Evolutionary conservation across 2,888 invertebrate species (phyloP).

Genomic region (Ophion obscuratus): DNA sequence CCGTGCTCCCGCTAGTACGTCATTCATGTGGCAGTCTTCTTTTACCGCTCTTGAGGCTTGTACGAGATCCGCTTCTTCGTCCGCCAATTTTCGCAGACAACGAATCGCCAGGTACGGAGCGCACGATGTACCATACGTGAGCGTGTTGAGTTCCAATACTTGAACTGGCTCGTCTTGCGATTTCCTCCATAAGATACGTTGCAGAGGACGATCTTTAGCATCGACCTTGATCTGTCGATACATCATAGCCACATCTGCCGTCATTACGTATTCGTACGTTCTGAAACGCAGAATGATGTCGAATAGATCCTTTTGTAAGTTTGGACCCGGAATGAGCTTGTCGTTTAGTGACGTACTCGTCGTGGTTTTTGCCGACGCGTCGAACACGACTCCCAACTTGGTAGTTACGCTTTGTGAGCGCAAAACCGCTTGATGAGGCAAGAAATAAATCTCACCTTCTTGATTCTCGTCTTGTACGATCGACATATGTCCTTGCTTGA

Average conservation of each 20-base stretch:
- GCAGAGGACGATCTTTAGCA: neutral
- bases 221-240: conserved; percentile 6
- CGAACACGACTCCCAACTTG: neutral
- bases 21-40: conserved; percentile 60
- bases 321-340: neutral
- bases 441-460: neutral
- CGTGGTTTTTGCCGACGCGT: neutral
- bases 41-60: conserved; percentile 30
- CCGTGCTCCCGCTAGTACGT: conserved; percentile 24
- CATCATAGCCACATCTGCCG: conserved; percentile 48
- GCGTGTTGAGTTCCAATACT: conserved; percentile 43
- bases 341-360: neutral
- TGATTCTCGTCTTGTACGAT: neutral
- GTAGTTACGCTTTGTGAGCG: neutral
- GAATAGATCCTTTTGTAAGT: neutral
- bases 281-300: neutral
- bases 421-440: neutral
- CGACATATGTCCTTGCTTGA: neutral
- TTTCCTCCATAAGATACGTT: neutral
- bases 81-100: conserved; percentile 33
- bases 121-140: conserved; percentile 49
- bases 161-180: neutral
- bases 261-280: conserved; percentile 1
- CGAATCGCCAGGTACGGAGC: conserved; percentile 45
- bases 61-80: neutral